A percentile compares a stretch with the other conserved stretches of the same genome.
Evolutionary conservation across 2,113 vertebrate genomes (phyloP).

Genomic region (Zeus faber): DNA sequence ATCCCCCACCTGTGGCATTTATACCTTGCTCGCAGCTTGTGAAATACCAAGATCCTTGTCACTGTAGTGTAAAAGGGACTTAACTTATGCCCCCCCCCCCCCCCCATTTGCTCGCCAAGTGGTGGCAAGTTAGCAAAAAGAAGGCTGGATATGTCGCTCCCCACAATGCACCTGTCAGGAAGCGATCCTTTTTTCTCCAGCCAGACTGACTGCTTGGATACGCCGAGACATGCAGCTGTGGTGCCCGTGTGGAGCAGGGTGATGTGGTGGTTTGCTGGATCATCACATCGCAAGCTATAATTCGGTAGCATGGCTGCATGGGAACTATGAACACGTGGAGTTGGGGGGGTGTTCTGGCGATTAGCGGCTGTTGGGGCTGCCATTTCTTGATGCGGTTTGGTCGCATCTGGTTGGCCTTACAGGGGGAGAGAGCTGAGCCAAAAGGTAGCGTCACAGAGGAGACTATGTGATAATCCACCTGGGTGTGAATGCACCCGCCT

Average conservation of each 20-base stretch:
- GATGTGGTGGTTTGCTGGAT: too few relatives aligned
- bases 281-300: too few relatives aligned
- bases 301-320: too few relatives aligned
- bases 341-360: too few relatives aligned
- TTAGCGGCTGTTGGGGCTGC: too few relatives aligned
- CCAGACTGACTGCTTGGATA: constrained; percentile 49
- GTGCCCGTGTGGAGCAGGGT: constrained; percentile 9
- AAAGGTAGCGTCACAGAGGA: constrained; percentile 17
- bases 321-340: too few relatives aligned
- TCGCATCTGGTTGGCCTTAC: constrained; percentile 9
- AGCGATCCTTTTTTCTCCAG: constrained; percentile 45
- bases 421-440: background rate
- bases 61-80: too few relatives aligned
- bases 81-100: constrained; percentile 55
- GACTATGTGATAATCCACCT: constrained; percentile 59
- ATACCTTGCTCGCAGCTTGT: too few relatives aligned
- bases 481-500: constrained; percentile 51
- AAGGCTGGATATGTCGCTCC: constrained; percentile 45
- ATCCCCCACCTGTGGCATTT: too few relatives aligned
- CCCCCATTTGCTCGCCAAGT: constrained; percentile 24
- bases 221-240: constrained; percentile 41
- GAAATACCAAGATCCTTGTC: too few relatives aligned
- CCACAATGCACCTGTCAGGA: constrained; percentile 62
- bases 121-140: constrained; percentile 53
- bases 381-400: constrained; percentile 5